Evolutionary conservation across 92 coral and sea anemone species (phyloP).

Genomic region (Epizoanthus fatuus): DNA sequence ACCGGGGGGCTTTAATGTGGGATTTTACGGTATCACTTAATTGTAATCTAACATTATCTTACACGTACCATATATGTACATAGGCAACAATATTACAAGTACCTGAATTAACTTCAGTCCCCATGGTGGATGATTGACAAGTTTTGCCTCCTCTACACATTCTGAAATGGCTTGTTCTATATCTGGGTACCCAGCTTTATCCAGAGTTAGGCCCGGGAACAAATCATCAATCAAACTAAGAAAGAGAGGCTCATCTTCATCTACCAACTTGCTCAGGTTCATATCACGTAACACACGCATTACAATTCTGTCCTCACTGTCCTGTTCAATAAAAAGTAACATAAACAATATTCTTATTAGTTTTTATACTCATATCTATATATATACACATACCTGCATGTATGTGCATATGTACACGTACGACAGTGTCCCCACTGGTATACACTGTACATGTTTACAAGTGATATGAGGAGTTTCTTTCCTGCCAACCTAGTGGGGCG

Average conservation of each 20-base stretch:
- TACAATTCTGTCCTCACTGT: conserved; percentile 97
- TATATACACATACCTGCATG: too few species aligned
- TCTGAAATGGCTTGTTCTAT: conserved; percentile 98
- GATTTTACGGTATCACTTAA: too few species aligned
- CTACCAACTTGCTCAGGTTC: conserved; percentile 98
- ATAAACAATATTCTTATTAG: conserved; percentile 2
- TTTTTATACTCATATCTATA: too few species aligned
- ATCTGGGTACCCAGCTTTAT: conserved; percentile 99
- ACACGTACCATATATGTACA: not conserved
- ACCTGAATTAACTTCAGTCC: conserved; percentile 97
- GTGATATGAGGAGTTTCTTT: too few species aligned
- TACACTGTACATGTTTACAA: too few species aligned
- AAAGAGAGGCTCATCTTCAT: conserved; percentile 98
- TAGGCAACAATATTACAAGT: not conserved
- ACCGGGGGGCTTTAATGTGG: too few species aligned
- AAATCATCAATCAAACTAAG: conserved; percentile 98
- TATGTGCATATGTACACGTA: too few species aligned
- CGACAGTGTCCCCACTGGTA: too few species aligned
- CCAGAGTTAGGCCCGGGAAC: conserved; percentile 98
- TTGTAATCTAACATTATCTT: too few species aligned
- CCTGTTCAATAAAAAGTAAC: conserved; percentile 61
- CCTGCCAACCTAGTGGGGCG: too few species aligned
- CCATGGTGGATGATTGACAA: conserved; percentile 99
- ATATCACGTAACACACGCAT: conserved; percentile 99
- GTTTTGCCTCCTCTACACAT: conserved; percentile 97